Base-by-base conservation (phyloP, 2,797 vertebrate species). In the Paguma larvata region DNA sequence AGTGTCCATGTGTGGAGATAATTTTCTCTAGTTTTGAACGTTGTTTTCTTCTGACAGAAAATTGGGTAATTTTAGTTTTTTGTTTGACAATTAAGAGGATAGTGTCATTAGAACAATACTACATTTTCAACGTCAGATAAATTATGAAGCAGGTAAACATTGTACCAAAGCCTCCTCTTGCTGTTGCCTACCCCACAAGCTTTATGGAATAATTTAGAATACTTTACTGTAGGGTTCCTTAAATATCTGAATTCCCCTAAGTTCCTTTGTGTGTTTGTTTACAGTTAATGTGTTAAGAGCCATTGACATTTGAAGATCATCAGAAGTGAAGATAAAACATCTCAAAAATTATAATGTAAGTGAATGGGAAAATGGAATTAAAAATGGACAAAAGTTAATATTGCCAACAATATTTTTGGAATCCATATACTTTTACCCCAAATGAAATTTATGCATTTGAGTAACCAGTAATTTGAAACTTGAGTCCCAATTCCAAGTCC, bases 221-320 rank as follows among this genome's bases (percentile, higher is more conserved):
- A 85, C 91, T 95, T 96, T 78, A 89, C 27, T 91, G 23, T 51
- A 93, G 88, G 34, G 9, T 63, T 97, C 95, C 93, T 96, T 96
- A 94, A 94, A 78, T 95, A 75, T 94, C 73, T 84, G 72, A 97
- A 95, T 96, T 91, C 97, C 96, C 95, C 93, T 98, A 97, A 97
- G 97, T 94, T 96, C 96, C 97, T 98, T 97, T 97, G 97, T 97
- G 94, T 98, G 95, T 98, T 98, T 98, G 72, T 98, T 98, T 98
- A 96, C 98, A 98, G 98, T 98, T 98, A 98, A 98, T 98, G 97
- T 98, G 97, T 97, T 98, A 97, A 97, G 97, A 97, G 89, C 97
- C 97, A 97, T 96, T 97, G 97, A 92, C 97, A 98, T 94, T 96
- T 97, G 97, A 97, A 96, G 97, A 98, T 90, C 97, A 96, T 93